Evolutionary conservation across 2,888 invertebrate genomes (phyloP).

Genomic region (Acheta domesticus): DNA sequence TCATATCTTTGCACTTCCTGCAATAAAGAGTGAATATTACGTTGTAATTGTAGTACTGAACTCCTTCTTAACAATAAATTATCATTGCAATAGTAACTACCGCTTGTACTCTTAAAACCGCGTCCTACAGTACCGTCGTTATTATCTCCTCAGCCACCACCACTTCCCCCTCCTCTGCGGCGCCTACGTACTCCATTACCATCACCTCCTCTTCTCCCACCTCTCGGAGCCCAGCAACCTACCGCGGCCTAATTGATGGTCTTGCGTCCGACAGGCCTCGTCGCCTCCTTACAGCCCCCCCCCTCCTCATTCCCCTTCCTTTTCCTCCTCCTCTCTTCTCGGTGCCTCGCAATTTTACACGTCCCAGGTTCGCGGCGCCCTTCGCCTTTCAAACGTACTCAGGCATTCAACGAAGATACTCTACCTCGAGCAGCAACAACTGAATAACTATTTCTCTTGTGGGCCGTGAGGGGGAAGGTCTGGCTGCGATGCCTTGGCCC

Average conservation of each 20-base stretch:
- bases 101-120: too few relatives aligned
- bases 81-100: too few relatives aligned
- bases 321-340: neutral
- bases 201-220: neutral
- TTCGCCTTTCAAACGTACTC: constrained; percentile 9
- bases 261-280: neutral
- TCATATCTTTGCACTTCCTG: too few relatives aligned
- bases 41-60: too few relatives aligned
- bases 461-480: neutral
- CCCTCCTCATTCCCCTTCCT: too few relatives aligned
- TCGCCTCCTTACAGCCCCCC: too few relatives aligned
- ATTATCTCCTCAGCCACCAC: too few relatives aligned
- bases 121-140: too few relatives aligned
- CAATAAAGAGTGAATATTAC: too few relatives aligned
- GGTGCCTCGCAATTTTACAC: neutral
- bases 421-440: neutral
- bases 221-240: neutral
- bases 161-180: too few relatives aligned
- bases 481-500: too few relatives aligned
- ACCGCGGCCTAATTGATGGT: constrained; percentile 18
- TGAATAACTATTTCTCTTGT: constrained; percentile 9
- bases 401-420: constrained; percentile 3
- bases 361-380: neutral
- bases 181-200: neutral
- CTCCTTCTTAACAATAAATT: too few relatives aligned